Evolutionary conservation across 1,140 invertebrate species (phyloP), one percentile per base, ranked within the genome.

Genomic region (Antheraea pernyi): DNA sequence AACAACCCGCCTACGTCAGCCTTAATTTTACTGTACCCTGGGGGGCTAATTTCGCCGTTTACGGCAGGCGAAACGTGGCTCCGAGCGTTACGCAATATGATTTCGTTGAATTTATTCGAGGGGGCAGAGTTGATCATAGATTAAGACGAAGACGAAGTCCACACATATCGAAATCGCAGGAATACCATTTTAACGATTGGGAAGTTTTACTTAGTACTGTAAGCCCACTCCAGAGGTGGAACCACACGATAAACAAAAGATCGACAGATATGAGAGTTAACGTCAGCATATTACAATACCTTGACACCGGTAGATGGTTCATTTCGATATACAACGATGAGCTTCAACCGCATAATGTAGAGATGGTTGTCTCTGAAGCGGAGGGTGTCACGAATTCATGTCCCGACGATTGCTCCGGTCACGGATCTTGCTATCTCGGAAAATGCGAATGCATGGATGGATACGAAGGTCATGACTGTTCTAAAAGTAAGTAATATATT

Each of bases 381-480:
- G 96, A 97, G 90, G 97, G 96, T 18, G 95, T 98, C 7, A 97
- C 96, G 66, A 97, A 97, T 60, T 96, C 96, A 66, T 99, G 98
- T 89, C 97, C 97, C 5, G 97, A 98, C 81, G 98, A 99, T 84
- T 99, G 99, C 88, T 97, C 96, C 60, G 98, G 98, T 8, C 96
- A 98, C 73, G 99, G 99, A 42, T 98, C 97, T 37, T 99, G 99
- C 88, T 97, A 97, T 82, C 95, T 98, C 70, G 98, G 98, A 60
- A 97, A 97, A 89, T 99, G 99, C 88, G 96, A 98, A 83, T 99
- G 98, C 93, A 98, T 98, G 90, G 97, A 98, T 83, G 98, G 98
- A 59, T 99, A 97, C 92, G 96, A 97, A 86, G 98, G 98, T 70
- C 94, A 95, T 73, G 96, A 97, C 85, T 99, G 98, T 89, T 97